Evolutionary conservation across 2,888 invertebrate genomes (phyloP), one percentile per base, ranked within the genome.

Genomic region (Brachypterus glaber): DNA sequence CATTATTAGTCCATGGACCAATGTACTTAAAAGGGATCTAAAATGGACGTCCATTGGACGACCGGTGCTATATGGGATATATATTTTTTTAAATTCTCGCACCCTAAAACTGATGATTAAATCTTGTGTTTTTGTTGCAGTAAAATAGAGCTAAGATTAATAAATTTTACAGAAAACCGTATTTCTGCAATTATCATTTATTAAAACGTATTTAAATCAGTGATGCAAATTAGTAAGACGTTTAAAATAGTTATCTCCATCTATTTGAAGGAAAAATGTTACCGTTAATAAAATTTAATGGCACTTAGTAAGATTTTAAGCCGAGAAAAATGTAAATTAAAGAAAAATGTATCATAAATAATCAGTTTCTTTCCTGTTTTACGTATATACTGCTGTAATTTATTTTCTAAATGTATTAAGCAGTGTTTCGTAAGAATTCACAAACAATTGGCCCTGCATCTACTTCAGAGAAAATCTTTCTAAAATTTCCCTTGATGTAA

Each of bases 311-410:
- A 53, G 52, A 51, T 56, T 52, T 52, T 55, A 56, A 57, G 55
- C 54, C 52, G 59, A 59, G 62, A 63, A 61, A 62, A 62, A 62
- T 62, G 59, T 59, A 62, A 62, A 62, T 63, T 59, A 60, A 55
- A 57, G 57, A 62, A 62, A 62, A 61, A 58, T 59, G 57, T 55
- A 57, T 59, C 62, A 59, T 64, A 64, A 64, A 64, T 64, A 64
- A 63, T 60, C 58, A 59, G 59, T 56, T 57, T 50, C 60, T n/a
- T 59, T 64, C 63, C 63, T 59, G 60, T 58, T 61, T 59, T 55
- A 57, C 56, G 54, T 59, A 55, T 58, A 55, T 45, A 48, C 35
- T 40, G 45, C 47, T 46, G 52, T 63, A 60, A 62, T 62, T 62
- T 60, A 61, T 60, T 55, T 53, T 54, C 51, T 53, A 57, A 60